Evolutionary conservation across 2,888 invertebrate species (phyloP).

Genomic region (Troilus luridus): DNA sequence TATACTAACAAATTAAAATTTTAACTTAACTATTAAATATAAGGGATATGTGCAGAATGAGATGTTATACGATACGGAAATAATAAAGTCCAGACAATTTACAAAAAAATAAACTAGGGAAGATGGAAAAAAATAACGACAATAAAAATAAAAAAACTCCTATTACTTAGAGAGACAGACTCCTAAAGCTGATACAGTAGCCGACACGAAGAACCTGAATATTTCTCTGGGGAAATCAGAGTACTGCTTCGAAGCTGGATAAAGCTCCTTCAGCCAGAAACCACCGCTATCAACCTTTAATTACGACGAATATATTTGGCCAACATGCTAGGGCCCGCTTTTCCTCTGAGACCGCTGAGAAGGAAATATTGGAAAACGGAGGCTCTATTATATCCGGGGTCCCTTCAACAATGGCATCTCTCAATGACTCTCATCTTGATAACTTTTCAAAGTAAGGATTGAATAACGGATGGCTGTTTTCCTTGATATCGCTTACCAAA

Average conservation of each 20-base stretch:
- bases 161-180: constrained; percentile 26
- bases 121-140: background rate
- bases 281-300: constrained; percentile 15
- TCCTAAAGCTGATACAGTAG: constrained; percentile 4
- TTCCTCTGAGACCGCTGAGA: constrained; percentile 6
- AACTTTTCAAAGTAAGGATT: background rate
- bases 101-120: background rate
- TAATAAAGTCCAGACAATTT: background rate
- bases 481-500: background rate
- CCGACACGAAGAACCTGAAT: background rate
- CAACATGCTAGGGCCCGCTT: background rate
- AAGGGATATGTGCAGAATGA: no score
- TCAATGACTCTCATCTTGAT: background rate
- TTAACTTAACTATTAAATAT: no score
- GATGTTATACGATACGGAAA: background rate
- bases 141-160: background rate
- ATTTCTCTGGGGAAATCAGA: constrained; percentile 47
- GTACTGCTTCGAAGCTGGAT: background rate
- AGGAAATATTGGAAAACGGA: constrained; percentile 14
- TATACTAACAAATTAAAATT: no score
- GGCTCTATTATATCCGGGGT: background rate
- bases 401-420: background rate
- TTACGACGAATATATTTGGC: constrained; percentile 25
- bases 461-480: background rate
- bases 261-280: constrained; percentile 28